Percentiles rank a stretch among this genome's conserved stretches.
phyloP scores from a whole-genome alignment of 2,797 vertebrate species.

The Acrossocheilus wenchowensis region DNA sequence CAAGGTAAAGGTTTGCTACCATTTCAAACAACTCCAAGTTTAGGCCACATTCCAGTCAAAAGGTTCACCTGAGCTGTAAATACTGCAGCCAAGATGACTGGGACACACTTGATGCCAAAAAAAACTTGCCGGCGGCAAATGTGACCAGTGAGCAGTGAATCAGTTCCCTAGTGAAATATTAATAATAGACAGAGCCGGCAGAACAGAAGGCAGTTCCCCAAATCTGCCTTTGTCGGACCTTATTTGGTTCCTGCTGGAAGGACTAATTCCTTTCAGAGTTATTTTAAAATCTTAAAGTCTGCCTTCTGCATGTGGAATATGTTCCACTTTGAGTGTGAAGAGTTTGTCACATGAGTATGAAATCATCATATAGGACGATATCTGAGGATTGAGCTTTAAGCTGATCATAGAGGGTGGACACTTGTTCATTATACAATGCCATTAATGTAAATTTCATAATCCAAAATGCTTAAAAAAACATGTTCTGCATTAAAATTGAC shows the following conservation, averaged over 20 bases:
- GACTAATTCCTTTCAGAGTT: constrained; percentile 42
- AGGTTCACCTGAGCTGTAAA: constrained; percentile 16
- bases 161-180: constrained; percentile 53
- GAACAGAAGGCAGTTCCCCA: constrained; percentile 55
- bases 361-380: background rate
- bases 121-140: constrained; percentile 18
- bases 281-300: constrained; percentile 50
- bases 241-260: constrained; percentile 57
- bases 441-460: too few species aligned
- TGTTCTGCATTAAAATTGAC: background rate
- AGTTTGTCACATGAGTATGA: constrained; percentile 14
- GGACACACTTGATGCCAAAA: constrained; percentile 20
- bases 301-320: constrained; percentile 28
- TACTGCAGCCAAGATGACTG: constrained; percentile 23
- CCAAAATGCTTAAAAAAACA: background rate
- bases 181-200: constrained; percentile 45
- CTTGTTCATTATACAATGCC: background rate
- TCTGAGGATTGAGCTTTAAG: background rate
- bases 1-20: background rate
- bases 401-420: background rate
- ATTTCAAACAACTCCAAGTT: background rate
- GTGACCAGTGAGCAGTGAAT: constrained; percentile 49
- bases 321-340: constrained; percentile 33
- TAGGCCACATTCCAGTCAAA: background rate
- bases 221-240: constrained; percentile 37